phyloP scores from a whole-genome alignment of 1,140 invertebrate species.

The Latrodectus geometricus region DNA sequence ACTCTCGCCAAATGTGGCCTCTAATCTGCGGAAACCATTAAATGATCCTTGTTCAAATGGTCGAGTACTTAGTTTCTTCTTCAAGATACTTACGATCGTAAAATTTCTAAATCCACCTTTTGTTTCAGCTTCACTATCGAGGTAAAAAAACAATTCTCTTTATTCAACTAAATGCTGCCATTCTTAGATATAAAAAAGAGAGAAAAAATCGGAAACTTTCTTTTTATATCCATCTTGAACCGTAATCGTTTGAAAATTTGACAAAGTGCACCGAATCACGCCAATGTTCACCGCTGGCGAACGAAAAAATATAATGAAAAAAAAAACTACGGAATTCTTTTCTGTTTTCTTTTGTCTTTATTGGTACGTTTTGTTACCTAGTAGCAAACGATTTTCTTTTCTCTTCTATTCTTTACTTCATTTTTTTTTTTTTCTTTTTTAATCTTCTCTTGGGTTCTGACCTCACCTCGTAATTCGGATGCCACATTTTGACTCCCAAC shows the following conservation, averaged over 20 bases:
- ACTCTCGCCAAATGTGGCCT: conserved; percentile 1
- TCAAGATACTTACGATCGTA: conserved; percentile 22
- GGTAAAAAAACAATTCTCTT: not conserved
- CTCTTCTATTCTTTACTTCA: not conserved
- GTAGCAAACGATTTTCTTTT: not conserved
- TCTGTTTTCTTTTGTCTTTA: conserved; percentile 28
- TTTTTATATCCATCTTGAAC: conserved; percentile 9
- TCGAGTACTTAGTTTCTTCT: conserved; percentile 39
- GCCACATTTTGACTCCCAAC: conserved; percentile 14
- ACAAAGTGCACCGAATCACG: conserved; percentile 35
- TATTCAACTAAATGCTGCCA: conserved; percentile 10
- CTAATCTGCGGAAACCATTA: conserved; percentile 42
- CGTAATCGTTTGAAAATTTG: conserved; percentile 34
- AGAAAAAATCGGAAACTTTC: not conserved
- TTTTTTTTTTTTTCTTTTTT: not conserved
- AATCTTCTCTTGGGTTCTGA: not conserved
- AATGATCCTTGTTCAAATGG: not conserved
- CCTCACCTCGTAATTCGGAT: not conserved
- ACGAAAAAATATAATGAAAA: too few relatives aligned
- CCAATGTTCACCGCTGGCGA: conserved; percentile 6
- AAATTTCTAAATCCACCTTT: conserved; percentile 15
- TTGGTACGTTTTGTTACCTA: conserved; percentile 10
- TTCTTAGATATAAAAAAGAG: not conserved
- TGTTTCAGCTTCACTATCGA: conserved; percentile 2
- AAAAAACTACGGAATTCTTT: conserved; percentile 29